Evolutionary conservation across 2,797 vertebrate species (phyloP).

Genomic region (Tapera naevia): DNA sequence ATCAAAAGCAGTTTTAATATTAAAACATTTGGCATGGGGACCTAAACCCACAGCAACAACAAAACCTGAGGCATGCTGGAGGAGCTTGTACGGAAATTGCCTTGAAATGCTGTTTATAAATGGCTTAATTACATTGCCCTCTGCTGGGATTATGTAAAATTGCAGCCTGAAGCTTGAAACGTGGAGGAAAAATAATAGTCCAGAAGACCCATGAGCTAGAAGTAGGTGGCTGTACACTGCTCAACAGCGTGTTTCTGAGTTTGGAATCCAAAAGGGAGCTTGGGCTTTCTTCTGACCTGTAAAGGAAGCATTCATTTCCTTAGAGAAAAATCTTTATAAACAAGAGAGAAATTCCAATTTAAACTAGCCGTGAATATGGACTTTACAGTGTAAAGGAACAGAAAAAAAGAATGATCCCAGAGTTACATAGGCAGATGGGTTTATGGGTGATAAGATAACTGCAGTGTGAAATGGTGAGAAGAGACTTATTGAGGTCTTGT

Average conservation of each 20-base stretch:
- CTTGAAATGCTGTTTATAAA: background rate
- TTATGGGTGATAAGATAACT: background rate
- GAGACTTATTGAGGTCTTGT: background rate
- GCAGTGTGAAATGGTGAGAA: background rate
- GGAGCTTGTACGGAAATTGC: background rate
- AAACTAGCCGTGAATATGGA: background rate
- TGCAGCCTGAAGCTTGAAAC: background rate
- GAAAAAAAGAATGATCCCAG: background rate
- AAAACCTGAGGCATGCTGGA: background rate
- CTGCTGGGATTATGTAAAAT: constrained; percentile 30
- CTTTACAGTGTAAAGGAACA: background rate
- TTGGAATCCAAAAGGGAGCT: background rate
- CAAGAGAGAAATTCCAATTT: background rate
- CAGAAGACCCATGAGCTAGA: background rate
- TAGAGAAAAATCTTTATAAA: background rate
- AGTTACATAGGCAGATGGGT: background rate
- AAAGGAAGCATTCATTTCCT: accelerated
- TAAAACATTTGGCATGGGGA: background rate
- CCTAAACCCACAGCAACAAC: background rate
- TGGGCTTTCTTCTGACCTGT: background rate
- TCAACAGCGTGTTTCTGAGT: background rate
- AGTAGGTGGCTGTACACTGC: background rate
- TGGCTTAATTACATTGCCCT: constrained; percentile 48
- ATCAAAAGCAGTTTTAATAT: background rate
- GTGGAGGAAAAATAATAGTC: accelerated